Evolutionary conservation across 2,113 vertebrate genomes (phyloP).

Genomic region (Pseudolaguvia tuberculata): DNA sequence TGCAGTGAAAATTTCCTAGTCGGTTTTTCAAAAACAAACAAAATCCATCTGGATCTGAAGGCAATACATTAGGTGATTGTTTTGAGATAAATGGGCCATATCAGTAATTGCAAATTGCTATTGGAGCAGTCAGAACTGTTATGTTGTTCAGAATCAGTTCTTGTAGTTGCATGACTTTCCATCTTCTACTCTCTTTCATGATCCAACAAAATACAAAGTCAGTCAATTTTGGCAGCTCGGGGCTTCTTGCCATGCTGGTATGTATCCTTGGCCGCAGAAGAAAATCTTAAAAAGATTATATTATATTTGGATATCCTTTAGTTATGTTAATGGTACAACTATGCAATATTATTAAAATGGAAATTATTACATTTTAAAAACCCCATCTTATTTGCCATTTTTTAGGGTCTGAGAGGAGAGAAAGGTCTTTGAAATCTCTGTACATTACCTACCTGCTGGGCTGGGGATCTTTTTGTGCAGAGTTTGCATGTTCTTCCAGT

Average conservation of each 20-base stretch:
- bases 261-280: background rate
- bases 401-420: conserved; percentile 35
- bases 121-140: background rate
- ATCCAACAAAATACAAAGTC: background rate
- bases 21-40: background rate
- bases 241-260: background rate
- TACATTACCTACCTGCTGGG: no score
- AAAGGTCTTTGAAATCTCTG: conserved; percentile 13
- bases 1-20: background rate
- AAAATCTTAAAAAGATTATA: background rate
- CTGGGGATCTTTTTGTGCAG: no score
- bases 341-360: background rate
- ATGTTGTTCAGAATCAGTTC: background rate
- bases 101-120: background rate
- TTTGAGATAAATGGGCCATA: background rate
- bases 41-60: background rate
- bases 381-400: no score
- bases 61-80: background rate
- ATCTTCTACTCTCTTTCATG: background rate
- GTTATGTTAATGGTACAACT: background rate
- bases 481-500: no score
- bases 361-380: no score
- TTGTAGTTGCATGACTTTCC: background rate
- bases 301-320: background rate
- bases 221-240: conserved; percentile 21